Conservation (phyloP, 2,797 vertebrate genomes). For the Orestias chungarensis region DNA sequence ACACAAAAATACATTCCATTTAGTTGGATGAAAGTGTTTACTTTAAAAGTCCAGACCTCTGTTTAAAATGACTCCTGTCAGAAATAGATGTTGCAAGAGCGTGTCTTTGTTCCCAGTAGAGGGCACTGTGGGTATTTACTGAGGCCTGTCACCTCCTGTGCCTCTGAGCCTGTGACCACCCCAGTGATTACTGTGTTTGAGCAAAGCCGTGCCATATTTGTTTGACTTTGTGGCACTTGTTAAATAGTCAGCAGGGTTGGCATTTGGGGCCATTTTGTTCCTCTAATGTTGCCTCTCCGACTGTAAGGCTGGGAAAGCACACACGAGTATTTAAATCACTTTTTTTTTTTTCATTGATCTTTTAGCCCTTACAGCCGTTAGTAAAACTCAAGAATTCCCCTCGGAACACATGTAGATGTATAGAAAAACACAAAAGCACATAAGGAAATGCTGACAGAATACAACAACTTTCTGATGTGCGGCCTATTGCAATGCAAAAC, state of each 20-base stretch:
- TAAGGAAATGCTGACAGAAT: slow-evolving; percentile 20
- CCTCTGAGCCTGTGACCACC: slow-evolving; percentile 32
- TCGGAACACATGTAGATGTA: slow-evolving; percentile 23
- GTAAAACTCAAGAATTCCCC: neutral
- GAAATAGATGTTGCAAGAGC: slow-evolving; percentile 20
- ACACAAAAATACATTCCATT: slow-evolving; percentile 17
- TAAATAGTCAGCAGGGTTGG: slow-evolving; percentile 66
- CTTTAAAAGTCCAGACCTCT: neutral
- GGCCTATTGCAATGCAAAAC: slow-evolving; percentile 11
- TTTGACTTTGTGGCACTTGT: slow-evolving; percentile 65
- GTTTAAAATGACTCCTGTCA: slow-evolving; percentile 13
- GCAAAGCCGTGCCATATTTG: slow-evolving; percentile 71
- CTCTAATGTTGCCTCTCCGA: slow-evolving; percentile 33
- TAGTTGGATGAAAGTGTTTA: slow-evolving; percentile 30
- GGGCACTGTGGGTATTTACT: slow-evolving; percentile 78
- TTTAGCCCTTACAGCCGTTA: slow-evolving; percentile 29
- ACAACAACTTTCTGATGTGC: neutral
- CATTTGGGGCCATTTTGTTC: slow-evolving; percentile 39
- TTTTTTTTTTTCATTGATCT: slow-evolving; percentile 47
- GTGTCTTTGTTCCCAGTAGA: slow-evolving; percentile 70
- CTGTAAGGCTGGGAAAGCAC: slow-evolving; percentile 38
- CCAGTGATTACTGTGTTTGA: slow-evolving; percentile 69
- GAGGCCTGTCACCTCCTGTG: slow-evolving; percentile 21
- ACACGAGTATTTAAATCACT: slow-evolving; percentile 44
- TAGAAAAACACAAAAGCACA: slow-evolving; percentile 17